phyloP scores from a whole-genome alignment of 2,113 vertebrate genomes.

The Grammatotria lemairii region DNA sequence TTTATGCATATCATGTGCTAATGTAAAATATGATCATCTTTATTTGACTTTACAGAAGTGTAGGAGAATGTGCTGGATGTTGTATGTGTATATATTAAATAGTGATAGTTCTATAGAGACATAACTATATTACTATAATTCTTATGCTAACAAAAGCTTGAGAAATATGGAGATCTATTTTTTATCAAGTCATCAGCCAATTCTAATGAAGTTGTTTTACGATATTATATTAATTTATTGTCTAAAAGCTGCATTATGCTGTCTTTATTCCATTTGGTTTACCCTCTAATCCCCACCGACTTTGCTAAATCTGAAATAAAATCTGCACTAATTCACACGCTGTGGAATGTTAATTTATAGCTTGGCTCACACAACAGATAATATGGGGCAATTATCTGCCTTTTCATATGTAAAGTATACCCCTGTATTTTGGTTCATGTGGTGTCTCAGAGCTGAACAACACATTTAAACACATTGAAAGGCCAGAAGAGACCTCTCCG shows the following conservation, averaged over 20 bases:
- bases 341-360: background rate
- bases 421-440: background rate
- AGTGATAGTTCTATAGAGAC: background rate
- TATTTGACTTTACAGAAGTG: background rate
- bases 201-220: background rate
- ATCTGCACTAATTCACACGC: background rate
- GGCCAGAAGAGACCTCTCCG: background rate
- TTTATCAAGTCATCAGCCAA: background rate
- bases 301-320: background rate
- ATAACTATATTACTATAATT: background rate
- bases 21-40: background rate
- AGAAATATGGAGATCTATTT: background rate
- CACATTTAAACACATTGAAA: background rate
- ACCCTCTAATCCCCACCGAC: background rate
- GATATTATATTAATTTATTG: background rate
- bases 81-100: background rate
- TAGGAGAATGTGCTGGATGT: background rate
- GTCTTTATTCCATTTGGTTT: background rate
- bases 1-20: background rate
- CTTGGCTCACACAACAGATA: background rate
- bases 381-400: background rate
- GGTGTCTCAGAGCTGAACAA: background rate
- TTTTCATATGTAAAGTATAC: background rate
- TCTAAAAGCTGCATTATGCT: background rate
- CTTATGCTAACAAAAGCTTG: background rate